Evolutionary conservation across 2,113 vertebrate genomes (phyloP).

Genomic region (Chloropsis cyanopogon): DNA sequence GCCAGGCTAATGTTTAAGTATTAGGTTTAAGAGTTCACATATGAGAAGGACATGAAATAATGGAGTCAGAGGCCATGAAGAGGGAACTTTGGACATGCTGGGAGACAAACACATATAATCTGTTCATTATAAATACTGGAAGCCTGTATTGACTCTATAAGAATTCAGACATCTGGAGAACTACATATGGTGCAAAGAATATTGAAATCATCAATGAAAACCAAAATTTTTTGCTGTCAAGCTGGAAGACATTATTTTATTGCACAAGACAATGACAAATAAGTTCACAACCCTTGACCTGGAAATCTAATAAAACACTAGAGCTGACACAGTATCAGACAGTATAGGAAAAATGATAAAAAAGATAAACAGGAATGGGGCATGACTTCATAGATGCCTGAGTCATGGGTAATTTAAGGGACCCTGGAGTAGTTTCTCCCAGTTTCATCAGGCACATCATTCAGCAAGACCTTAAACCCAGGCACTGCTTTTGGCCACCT

Average conservation of each 20-base stretch:
- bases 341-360: not conserved
- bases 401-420: not conserved
- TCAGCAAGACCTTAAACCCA: not conserved
- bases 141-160: not conserved
- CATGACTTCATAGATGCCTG: not conserved
- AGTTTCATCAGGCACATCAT: not conserved
- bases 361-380: not conserved
- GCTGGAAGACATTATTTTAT: not conserved
- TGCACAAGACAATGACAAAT: not conserved
- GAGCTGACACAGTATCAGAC: not conserved
- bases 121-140: not conserved
- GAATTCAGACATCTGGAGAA: not conserved
- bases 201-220: not conserved
- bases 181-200: not conserved
- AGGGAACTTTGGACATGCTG: not conserved
- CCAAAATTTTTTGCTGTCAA: not conserved
- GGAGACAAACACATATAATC: not conserved
- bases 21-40: not conserved
- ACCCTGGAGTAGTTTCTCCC: not conserved
- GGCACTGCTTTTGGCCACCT: not conserved
- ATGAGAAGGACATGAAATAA: not conserved
- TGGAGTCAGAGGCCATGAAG: not conserved
- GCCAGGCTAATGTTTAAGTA: not conserved
- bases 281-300: constrained; percentile 3
- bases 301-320: constrained; percentile 12